Base-by-base conservation (phyloP, 35 echinoderm and acorn worm genomes). In the Chiridota heheva region DNA sequence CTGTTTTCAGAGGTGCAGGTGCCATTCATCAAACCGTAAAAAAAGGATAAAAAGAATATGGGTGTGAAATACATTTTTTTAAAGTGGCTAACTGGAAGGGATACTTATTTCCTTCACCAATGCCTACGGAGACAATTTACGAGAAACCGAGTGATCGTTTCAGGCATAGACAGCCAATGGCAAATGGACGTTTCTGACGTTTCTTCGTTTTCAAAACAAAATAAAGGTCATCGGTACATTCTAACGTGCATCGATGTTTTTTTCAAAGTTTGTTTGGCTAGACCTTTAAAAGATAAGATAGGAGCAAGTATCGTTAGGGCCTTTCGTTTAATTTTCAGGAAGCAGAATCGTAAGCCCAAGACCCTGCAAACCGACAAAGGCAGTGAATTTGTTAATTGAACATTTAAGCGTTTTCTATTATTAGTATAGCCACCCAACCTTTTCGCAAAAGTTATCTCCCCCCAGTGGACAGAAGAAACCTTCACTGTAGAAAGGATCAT, bases 371-470 rank as follows among this genome's bases (percentile, higher is more conserved):
- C 81, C 4, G 88, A 85, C 60, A 78, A 90, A 66, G 72, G 81
- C 0, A 76, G 36, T 2, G 85, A 95, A 57, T 95, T 74, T 67
- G 40, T 49, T 25, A 90, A 90, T 24, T 38, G 36, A 69, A 30
- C 12, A 4, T 85, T 90, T 24, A 74, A 91, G 27, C 33, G 33
- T 8, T 81, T 81, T 3, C 33, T 89, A 2, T 66, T 15, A 53
- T 89, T 36, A 74, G 65, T 57, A 89, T 73, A 68, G 26, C 63
- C 0, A 86, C 70, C 16, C 65, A 58, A 66, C 51, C 81, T 10
- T 95, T 95, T 38, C 41, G 63, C 1, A 95, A 95, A 74, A 73
- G 91, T 24, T 95, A 95, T 42, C 24, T 84, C 10, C 80, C n/a
- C 85, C 0, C 64, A 80, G 26, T 95, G 91, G 91, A 95, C 91